These are phyloP conservation scores for Heliconius aoede DNA, from an alignment of 2,888 invertebrate species.

Conservation along the genomic window DNA sequence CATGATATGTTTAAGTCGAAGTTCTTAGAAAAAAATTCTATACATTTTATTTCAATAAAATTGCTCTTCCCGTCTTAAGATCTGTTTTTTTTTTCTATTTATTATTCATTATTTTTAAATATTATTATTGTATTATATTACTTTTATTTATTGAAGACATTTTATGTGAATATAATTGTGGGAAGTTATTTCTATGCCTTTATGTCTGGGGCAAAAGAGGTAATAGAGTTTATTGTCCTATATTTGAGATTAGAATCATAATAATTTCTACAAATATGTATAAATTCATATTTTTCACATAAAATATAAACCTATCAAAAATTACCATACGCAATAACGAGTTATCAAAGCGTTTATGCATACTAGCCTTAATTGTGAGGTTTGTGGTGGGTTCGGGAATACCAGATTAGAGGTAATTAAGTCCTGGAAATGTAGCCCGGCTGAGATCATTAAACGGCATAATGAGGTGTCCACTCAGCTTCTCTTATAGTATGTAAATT, in stretches of 20 bases:
- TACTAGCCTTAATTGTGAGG: slow-evolving; percentile 75
- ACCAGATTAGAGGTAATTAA: slow-evolving; percentile 80
- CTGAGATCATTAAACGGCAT: slow-evolving; percentile 76
- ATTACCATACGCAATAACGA: slow-evolving; percentile 23
- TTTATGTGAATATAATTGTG: no score
- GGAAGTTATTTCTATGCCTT: no score
- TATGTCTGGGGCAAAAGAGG: no score
- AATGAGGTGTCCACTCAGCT: slow-evolving; percentile 80
- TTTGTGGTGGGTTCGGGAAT: slow-evolving; percentile 75
- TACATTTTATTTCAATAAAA: neutral
- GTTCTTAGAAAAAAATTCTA: neutral
- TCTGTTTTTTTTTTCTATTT: no score
- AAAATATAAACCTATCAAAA: slow-evolving; percentile 5
- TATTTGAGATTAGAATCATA: no score
- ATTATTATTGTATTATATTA: no score
- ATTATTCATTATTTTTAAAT: no score
- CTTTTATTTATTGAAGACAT: no score
- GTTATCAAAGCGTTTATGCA: slow-evolving; percentile 35
- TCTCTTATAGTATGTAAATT: slow-evolving; percentile 78
- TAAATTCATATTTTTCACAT: neutral
- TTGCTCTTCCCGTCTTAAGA: no score
- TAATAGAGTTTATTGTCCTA: no score
- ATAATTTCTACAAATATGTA: neutral
- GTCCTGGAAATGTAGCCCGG: slow-evolving; percentile 73
- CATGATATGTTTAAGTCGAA: slow-evolving; percentile 11